A percentile compares a stretch with the other conserved stretches of the same genome.
Evolutionary conservation across 1,140 invertebrate genomes (phyloP).

Genomic region (Asobara japonica): DNA sequence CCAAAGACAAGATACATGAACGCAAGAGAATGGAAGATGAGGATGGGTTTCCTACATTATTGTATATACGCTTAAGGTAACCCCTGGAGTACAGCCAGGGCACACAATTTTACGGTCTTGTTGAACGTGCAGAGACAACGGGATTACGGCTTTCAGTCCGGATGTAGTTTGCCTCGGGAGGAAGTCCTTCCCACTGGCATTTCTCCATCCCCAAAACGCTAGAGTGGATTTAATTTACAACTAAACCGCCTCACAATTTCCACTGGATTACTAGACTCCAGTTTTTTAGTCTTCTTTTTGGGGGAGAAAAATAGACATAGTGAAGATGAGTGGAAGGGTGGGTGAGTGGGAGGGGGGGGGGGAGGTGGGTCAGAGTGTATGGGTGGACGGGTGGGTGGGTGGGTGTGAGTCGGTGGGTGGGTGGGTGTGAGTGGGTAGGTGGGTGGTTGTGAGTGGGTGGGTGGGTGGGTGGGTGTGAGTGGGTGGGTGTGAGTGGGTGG

Average conservation of each 20-base stretch:
- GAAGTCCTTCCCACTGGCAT: conserved; percentile 17
- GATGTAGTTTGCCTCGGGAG: conserved; percentile 25
- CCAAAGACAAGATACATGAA: conserved; percentile 25
- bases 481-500: no score
- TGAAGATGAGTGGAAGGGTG: no score
- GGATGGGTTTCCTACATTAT: background rate
- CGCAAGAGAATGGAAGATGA: conserved; percentile 4
- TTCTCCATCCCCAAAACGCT: background rate
- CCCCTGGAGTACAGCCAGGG: conserved; percentile 22
- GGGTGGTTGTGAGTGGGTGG: no score
- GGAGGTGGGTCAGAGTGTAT: no score
- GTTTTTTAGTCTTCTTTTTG: background rate
- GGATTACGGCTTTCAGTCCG: conserved; percentile 22
- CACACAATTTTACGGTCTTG: conserved; percentile 31
- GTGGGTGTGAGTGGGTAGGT: no score
- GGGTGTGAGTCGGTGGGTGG: no score
- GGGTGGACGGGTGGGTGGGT: no score
- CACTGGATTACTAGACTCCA: background rate
- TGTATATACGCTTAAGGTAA: conserved; percentile 11
- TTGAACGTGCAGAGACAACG: conserved; percentile 26
- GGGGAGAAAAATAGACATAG: no score
- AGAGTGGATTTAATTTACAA: conserved; percentile 15
- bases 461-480: no score
- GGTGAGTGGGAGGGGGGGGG: no score
- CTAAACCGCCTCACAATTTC: background rate